Base-by-base conservation (phyloP, 2,797 vertebrate species). In the Lerista edwardsae region DNA sequence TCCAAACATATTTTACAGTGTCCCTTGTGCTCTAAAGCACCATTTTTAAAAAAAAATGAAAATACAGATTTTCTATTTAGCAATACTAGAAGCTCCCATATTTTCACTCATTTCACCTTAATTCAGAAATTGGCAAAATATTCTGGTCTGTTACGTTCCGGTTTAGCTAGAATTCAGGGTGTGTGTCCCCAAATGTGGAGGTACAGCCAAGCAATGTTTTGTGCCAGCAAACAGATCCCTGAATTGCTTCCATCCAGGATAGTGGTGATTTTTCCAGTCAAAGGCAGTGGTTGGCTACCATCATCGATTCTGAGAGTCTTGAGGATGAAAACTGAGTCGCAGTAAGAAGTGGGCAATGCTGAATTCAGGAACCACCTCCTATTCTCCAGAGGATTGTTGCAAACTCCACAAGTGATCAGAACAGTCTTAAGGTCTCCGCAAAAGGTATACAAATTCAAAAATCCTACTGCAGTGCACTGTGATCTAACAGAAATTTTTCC, bases 401-500 rank as follows among this genome's bases (percentile, higher is more conserved):
- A 92, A 91, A 88, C 73, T 78, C 86, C 85, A 88, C 73, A 78
- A 93, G 87, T 83, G 88, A 91, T 62, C 86, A 80, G 86, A 90
- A 86, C 72, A 82, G 72, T 88, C 75, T 88, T 88, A 78, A 89
- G 80, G 80, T 90, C 88, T 91, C 84, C 86, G 90, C 94, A 65
- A 90, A 90, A 71, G 71, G 82, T 91, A 87, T 95, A 93, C 85
- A 93, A 94, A 94, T 94, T 91, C 91, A 79, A 91, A 95, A 95
- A 92, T 93, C n/a, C 82, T 94, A 90, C 81, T 93, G 77, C 88
- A 61, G 59, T 23, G 80, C 90, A 89, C 89, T 59, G 80, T 87
- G 87, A 91, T 86, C 90, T 83, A 93, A 93, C 73, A 94, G 86
- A 94, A 95, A 92, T 91, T 79, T 95, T 88, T 91, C 85, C 61